Base-by-base conservation (phyloP, 2,797 vertebrate genomes). In the Rhinogobio ventralis region DNA sequence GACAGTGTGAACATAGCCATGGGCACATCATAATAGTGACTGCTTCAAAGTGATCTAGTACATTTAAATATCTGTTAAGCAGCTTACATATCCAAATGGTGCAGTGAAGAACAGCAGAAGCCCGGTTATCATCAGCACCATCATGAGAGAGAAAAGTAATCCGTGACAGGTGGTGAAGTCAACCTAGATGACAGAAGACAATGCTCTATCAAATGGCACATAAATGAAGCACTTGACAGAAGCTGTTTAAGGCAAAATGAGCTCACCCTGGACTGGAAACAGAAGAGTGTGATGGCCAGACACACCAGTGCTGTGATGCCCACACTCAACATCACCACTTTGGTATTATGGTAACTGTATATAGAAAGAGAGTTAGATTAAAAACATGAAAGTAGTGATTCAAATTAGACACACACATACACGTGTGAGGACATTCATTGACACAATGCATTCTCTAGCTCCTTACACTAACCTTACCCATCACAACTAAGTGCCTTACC, bases 241-340 rank as follows among this genome's bases (percentile, higher is more conserved):
- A 49, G 68, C 19, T 0, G 45, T 73, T 86, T 19, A 36, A 30
- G 36, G 46, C 5, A 6, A 57, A 30, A 25, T 39, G 3, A 73
- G 36, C 86, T 80, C 42, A 91, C 91, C 90, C 87, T 90, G 62
- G 89, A 85, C 53, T 91, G 91, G 84, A 91, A 92, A 86, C 87
- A 91, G 87, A 91, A 92, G 64, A 91, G 88, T 6, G 89, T 92
- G 83, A 92, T 84, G 25, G 85, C 88, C 17, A 90, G 76, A 71
- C 91, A 92, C 64, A 91, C 91, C 67, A 91, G 46, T 33, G 90
- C 89, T 13, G 90, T 91, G 78, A 92, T 92, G 4, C 90, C 91
- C 49, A 91, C 83, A 81, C 89, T 90, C 86, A 91, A 77, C 85
- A 92, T 87, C 45, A 92, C 91, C 55, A 87, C 90, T 76, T 90